A percentile compares a stretch with the other conserved stretches of the same genome.
Evolutionary conservation across 2,888 invertebrate species (phyloP).

Genomic region (Steinernema carpocapsae): DNA sequence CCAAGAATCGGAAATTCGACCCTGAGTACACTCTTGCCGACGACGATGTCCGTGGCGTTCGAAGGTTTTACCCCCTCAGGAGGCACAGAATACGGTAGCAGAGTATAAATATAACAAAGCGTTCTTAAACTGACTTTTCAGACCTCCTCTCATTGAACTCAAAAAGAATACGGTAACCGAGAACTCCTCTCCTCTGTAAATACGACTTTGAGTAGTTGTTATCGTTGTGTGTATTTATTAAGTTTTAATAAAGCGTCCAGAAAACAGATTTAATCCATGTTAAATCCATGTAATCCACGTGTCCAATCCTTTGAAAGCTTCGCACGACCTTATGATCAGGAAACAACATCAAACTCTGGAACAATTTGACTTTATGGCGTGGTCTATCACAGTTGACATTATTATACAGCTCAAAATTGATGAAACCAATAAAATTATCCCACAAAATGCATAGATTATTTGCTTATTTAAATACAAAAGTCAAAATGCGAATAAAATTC

Average conservation of each 20-base stretch:
- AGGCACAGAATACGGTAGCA: background rate
- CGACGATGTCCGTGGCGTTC: slow-evolving; percentile 87
- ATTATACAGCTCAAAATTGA: background rate
- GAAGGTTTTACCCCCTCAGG: slow-evolving; percentile 53
- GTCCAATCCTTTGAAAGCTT: too few relatives aligned
- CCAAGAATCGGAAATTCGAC: slow-evolving; percentile 48
- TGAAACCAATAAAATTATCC: too few relatives aligned
- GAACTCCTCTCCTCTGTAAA: slow-evolving; percentile 3
- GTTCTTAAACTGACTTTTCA: background rate
- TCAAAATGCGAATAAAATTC: background rate
- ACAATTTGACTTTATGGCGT: too few relatives aligned
- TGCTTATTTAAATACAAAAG: background rate
- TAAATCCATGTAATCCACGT: too few relatives aligned
- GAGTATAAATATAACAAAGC: too few relatives aligned
- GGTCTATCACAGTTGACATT: background rate
- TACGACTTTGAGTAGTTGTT: background rate
- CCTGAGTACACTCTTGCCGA: slow-evolving; percentile 65
- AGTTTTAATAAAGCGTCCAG: too few relatives aligned
- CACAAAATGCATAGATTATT: too few relatives aligned
- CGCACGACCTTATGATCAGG: too few relatives aligned
- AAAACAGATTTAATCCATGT: too few relatives aligned
- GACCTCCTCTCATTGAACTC: background rate
- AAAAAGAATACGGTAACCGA: slow-evolving; percentile 25
- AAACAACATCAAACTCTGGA: too few relatives aligned
- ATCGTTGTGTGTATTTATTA: too few relatives aligned